Evolutionary conservation across 2,888 invertebrate species (phyloP).

Genomic region (Prosapia bicincta): DNA sequence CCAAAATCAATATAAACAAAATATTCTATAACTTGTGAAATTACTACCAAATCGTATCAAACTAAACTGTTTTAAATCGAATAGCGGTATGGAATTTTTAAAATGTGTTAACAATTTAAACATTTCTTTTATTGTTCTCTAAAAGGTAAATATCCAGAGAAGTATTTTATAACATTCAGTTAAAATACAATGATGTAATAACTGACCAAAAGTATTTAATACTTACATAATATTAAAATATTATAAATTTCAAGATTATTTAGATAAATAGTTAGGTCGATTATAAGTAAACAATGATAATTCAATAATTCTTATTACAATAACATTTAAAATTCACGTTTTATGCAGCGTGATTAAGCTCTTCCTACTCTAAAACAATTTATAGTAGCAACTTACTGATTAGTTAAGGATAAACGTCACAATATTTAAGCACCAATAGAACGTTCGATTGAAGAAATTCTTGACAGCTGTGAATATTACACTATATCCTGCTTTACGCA

Average conservation of each 20-base stretch:
- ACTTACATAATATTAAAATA: not conserved
- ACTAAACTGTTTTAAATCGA: too few relatives aligned
- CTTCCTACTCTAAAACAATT: not conserved
- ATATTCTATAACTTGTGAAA: too few relatives aligned
- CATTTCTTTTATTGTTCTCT: too few relatives aligned
- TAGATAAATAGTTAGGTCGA: not conserved
- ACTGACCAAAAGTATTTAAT: not conserved
- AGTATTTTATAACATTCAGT: too few relatives aligned
- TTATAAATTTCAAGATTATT: not conserved
- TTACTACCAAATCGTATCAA: too few relatives aligned
- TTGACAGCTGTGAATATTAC: slow-evolving; percentile 9
- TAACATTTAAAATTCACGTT: slow-evolving; percentile 6
- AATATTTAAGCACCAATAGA: slow-evolving; percentile 5
- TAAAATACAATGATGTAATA: not conserved
- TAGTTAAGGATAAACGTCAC: not conserved
- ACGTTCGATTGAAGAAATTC: not conserved
- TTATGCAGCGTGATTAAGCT: slow-evolving; percentile 20
- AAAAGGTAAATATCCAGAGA: too few relatives aligned
- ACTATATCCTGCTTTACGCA: not conserved
- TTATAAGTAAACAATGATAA: not conserved
- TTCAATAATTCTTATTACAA: not conserved
- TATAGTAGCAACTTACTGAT: not conserved
- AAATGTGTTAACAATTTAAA: too few relatives aligned
- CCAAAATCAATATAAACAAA: too few relatives aligned
- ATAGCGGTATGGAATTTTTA: too few relatives aligned